These are phyloP conservation scores for Oxycera nigricornis DNA, from an alignment of 2,888 invertebrate species.

Conservation along the genomic window DNA sequence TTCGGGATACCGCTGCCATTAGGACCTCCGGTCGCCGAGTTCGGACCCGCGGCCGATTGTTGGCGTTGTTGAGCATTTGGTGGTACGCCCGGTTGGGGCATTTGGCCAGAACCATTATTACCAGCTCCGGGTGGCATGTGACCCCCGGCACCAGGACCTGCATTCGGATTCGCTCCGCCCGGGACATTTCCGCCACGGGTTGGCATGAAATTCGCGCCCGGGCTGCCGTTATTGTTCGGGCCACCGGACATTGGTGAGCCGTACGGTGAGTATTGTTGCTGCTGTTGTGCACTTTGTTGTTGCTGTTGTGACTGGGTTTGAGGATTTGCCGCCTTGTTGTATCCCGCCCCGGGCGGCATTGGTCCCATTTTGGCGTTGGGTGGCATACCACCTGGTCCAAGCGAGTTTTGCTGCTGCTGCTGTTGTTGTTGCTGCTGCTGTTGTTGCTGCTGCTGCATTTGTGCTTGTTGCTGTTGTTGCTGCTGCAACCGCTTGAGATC, in stretches of 20 bases:
- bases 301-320: slow-evolving; percentile 50
- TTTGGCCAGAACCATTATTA: slow-evolving; percentile 45
- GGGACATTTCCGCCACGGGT: slow-evolving; percentile 48
- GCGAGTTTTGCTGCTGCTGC: slow-evolving; percentile 59
- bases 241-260: slow-evolving; percentile 69
- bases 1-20: slow-evolving; percentile 58
- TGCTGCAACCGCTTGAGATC: slow-evolving; percentile 62
- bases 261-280: slow-evolving; percentile 72
- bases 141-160: slow-evolving; percentile 48
- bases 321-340: slow-evolving; percentile 52
- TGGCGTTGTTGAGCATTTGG: slow-evolving; percentile 54
- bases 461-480: slow-evolving; percentile 50
- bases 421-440: slow-evolving; percentile 54
- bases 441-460: slow-evolving; percentile 55
- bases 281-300: slow-evolving; percentile 49
- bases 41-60: slow-evolving; percentile 63
- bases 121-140: slow-evolving; percentile 41
- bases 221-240: slow-evolving; percentile 63
- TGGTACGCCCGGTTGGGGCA: slow-evolving; percentile 59
- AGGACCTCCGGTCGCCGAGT: slow-evolving; percentile 54
- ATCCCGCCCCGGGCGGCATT: slow-evolving; percentile 54
- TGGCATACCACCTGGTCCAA: slow-evolving; percentile 39
- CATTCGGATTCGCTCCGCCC: slow-evolving; percentile 38
- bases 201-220: slow-evolving; percentile 53
- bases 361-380: slow-evolving; percentile 52